These are phyloP conservation scores for Anabacerthia variegaticeps DNA, from an alignment of 2,797 vertebrate species.

Conservation along the genomic window DNA sequence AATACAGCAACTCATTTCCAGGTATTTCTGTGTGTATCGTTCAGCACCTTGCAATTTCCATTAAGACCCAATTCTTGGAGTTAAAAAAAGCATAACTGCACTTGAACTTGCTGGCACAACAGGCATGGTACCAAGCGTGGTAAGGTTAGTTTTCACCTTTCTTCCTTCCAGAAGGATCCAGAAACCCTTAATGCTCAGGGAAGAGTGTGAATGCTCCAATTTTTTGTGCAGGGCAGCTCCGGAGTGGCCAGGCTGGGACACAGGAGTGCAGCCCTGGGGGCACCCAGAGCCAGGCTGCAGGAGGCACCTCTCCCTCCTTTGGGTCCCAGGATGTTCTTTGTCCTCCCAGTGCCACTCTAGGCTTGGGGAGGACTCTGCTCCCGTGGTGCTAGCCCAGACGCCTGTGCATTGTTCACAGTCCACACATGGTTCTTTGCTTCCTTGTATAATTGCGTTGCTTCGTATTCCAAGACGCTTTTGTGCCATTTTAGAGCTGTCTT, in stretches of 20 bases:
- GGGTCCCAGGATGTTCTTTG: neutral
- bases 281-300: neutral
- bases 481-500: conserved; percentile 34
- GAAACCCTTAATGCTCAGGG: neutral
- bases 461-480: neutral
- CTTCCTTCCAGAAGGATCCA: neutral
- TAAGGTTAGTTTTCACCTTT: neutral
- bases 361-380: neutral
- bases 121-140: neutral
- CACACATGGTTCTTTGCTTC: neutral
- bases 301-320: neutral
- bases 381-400: neutral
- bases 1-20: neutral
- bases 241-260: neutral
- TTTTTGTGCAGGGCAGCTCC: too few relatives aligned
- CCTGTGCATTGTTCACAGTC: neutral
- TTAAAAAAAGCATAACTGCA: neutral
- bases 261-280: too few relatives aligned
- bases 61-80: neutral
- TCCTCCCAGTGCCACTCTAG: neutral
- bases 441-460: neutral
- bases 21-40: neutral
- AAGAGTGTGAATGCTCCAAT: neutral
- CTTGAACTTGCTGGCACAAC: neutral
- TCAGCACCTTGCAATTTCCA: neutral